Conservation (phyloP, 2,113 vertebrate genomes). For the Panurus biarmicus region DNA sequence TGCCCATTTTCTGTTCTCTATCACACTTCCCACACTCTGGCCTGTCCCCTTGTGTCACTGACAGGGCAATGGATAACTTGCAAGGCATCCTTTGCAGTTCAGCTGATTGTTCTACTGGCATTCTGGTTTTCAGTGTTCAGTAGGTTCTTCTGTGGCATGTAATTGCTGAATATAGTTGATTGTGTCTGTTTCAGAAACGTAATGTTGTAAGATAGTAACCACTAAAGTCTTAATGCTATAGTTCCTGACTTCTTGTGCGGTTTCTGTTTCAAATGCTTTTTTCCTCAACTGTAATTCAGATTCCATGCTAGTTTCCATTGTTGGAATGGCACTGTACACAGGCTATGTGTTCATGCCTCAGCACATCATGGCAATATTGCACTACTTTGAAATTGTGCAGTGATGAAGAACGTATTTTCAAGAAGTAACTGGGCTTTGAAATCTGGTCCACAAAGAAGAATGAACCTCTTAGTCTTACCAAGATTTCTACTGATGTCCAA, state of each 20-base stretch:
- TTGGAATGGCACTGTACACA: constrained; percentile 94
- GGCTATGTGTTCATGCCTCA: constrained; percentile 98
- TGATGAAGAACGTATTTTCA: constrained; percentile 63
- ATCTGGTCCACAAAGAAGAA: constrained; percentile 37
- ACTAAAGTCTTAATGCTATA: not conserved
- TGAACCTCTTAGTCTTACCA: constrained; percentile 26
- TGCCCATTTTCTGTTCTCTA: not conserved
- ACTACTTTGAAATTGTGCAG: constrained; percentile 94
- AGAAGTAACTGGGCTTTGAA: not conserved
- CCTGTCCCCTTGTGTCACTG: not conserved
- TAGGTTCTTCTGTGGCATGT: not conserved
- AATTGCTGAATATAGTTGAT: not conserved
- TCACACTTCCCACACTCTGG: not conserved
- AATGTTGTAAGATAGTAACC: not conserved
- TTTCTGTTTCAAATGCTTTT: not conserved
- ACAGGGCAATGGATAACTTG: not conserved
- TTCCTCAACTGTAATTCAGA: constrained; percentile 79
- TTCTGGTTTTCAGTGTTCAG: not conserved
- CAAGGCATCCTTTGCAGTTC: not conserved
- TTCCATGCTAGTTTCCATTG: constrained; percentile 87
- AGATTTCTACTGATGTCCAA: constrained; percentile 28
- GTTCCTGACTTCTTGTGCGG: not conserved
- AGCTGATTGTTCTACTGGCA: not conserved
- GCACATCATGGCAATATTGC: constrained; percentile 97
- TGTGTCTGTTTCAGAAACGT: not conserved